phyloP scores from a whole-genome alignment of 2,113 vertebrate genomes.

The Bungarus multicinctus region DNA sequence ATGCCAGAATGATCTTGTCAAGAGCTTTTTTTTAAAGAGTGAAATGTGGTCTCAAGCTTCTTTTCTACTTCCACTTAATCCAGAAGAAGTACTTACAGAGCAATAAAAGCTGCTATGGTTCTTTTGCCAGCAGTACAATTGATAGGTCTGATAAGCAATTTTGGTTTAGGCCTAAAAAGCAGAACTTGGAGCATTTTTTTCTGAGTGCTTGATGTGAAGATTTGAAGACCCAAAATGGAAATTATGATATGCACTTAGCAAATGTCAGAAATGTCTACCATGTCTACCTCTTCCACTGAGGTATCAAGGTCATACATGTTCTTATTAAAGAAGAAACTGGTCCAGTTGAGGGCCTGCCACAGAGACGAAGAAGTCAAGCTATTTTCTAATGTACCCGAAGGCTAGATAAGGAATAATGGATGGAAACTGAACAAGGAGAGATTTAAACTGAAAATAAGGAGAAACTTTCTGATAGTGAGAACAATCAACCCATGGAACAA shows the following conservation, averaged over 20 bases:
- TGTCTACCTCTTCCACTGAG: background rate
- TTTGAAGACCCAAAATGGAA: background rate
- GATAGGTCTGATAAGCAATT: background rate
- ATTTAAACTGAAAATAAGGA: too few relatives aligned
- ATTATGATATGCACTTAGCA: background rate
- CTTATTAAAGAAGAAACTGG: too few relatives aligned
- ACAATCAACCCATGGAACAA: too few relatives aligned
- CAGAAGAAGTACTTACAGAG: background rate
- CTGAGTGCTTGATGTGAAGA: background rate
- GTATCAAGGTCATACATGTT: background rate
- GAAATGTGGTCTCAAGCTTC: constrained; percentile 6
- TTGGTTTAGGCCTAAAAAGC: background rate
- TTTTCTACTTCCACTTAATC: constrained; percentile 14
- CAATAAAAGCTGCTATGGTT: background rate
- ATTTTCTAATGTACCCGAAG: too few relatives aligned
- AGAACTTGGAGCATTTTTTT: background rate
- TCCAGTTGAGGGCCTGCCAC: too few relatives aligned
- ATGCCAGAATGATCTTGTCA: constrained; percentile 22
- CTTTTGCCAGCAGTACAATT: background rate
- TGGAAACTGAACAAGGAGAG: too few relatives aligned
- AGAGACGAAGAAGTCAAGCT: too few relatives aligned
- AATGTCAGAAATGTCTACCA: background rate
- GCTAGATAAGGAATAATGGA: too few relatives aligned
- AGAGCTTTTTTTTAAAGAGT: constrained; percentile 14
- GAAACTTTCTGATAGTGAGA: too few relatives aligned